Evolutionary conservation across 2,113 vertebrate genomes (phyloP).

Genomic region (Artemisiospiza belli): DNA sequence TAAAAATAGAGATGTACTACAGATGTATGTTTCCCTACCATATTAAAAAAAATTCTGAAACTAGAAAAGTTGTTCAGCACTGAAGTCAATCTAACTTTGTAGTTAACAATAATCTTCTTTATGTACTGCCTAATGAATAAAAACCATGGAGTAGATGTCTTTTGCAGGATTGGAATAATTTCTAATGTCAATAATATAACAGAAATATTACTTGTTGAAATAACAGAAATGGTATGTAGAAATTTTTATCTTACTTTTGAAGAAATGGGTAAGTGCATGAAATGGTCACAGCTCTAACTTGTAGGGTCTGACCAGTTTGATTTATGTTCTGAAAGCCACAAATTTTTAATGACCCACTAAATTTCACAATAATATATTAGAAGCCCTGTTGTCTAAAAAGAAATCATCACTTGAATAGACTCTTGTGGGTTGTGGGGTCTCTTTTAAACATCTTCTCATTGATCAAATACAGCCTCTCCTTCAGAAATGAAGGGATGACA

Average conservation of each 20-base stretch:
- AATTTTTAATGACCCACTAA: neutral
- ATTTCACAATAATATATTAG: neutral
- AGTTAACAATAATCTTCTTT: slow-evolving; percentile 24
- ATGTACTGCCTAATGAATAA: neutral
- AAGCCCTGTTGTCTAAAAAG: neutral
- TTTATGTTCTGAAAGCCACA: neutral
- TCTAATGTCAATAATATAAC: neutral
- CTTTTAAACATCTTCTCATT: neutral
- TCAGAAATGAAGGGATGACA: neutral
- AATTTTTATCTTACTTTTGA: neutral
- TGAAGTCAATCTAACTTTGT: slow-evolving; percentile 18
- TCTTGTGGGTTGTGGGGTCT: neutral
- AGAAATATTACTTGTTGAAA: slow-evolving; percentile 23
- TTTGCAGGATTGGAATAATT: slow-evolving; percentile 2
- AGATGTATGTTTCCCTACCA: neutral
- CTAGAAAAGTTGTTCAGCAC: neutral
- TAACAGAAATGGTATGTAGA: neutral
- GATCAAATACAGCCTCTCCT: neutral
- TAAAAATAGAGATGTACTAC: neutral
- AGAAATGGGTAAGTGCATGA: neutral
- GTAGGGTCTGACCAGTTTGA: neutral
- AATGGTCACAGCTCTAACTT: neutral
- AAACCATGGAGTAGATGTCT: slow-evolving; percentile 37
- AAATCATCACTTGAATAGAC: neutral
- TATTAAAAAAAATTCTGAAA: neutral